Conservation (phyloP, 2,888 invertebrate genomes). For the Drosophila conformis region DNA sequence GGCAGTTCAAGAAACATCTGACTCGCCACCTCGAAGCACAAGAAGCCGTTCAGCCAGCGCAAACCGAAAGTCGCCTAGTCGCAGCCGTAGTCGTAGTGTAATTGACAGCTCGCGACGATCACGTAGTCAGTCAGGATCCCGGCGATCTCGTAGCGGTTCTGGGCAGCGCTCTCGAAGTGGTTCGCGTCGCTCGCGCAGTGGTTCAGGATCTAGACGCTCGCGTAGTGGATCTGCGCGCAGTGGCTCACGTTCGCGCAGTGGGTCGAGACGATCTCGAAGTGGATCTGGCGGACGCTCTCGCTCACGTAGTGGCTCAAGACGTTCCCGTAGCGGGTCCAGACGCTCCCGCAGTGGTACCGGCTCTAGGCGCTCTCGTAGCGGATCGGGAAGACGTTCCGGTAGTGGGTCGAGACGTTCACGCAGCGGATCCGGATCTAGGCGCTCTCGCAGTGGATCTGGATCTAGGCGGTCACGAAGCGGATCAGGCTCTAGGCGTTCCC, state of each 20-base stretch:
- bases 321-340: slow-evolving; percentile 51
- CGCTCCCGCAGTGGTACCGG: slow-evolving; percentile 70
- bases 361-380: slow-evolving; percentile 53
- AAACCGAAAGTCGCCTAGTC: slow-evolving; percentile 74
- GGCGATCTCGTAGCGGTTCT: slow-evolving; percentile 54
- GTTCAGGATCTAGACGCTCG: slow-evolving; percentile 62
- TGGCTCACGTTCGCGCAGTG: slow-evolving; percentile 47
- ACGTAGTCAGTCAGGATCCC: slow-evolving; percentile 59
- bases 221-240: slow-evolving; percentile 66
- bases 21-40: slow-evolving; percentile 31
- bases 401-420: slow-evolving; percentile 63
- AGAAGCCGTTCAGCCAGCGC: slow-evolving; percentile 67
- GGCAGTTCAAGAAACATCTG: slow-evolving; percentile 9
- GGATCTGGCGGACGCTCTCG: slow-evolving; percentile 62
- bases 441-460: slow-evolving; percentile 55
- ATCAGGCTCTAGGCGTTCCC: slow-evolving; percentile 54
- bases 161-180: slow-evolving; percentile 38
- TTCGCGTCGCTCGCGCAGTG: slow-evolving; percentile 57
- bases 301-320: slow-evolving; percentile 1
- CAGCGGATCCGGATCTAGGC: slow-evolving; percentile 61
- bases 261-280: slow-evolving; percentile 61
- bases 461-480: slow-evolving; percentile 57
- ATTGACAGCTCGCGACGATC: slow-evolving; percentile 63
- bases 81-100: slow-evolving; percentile 41
- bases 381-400: slow-evolving; percentile 62